Evolutionary conservation across 2,888 invertebrate species (phyloP).

Genomic region (Mythimna pallens): DNA sequence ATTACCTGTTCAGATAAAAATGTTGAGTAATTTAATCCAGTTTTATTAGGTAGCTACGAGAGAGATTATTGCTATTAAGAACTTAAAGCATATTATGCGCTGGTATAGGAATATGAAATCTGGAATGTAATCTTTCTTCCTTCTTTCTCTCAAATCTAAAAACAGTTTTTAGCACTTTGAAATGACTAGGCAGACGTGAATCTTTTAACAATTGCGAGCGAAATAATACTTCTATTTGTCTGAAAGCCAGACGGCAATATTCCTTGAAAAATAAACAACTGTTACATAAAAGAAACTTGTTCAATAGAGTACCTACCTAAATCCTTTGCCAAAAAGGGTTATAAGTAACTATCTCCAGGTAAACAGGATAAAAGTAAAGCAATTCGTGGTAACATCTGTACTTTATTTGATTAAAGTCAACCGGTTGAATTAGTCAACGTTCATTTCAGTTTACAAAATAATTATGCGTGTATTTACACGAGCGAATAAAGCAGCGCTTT

Average conservation of each 20-base stretch:
- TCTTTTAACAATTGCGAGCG: constrained; percentile 12
- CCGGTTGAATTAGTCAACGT: constrained; percentile 32
- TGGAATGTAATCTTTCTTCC: not conserved
- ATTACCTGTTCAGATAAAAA: constrained; percentile 24
- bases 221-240: constrained; percentile 30
- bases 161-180: constrained; percentile 10
- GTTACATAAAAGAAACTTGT: constrained; percentile 45
- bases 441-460: constrained; percentile 36
- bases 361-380: constrained; percentile 28
- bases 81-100: not conserved
- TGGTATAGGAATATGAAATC: not conserved
- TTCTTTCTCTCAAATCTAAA: not conserved
- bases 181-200: not conserved
- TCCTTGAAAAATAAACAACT: constrained; percentile 43
- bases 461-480: constrained; percentile 54
- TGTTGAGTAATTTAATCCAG: constrained; percentile 13
- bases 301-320: constrained; percentile 46
- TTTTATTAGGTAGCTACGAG: constrained; percentile 1
- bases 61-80: constrained; percentile 7
- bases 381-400: constrained; percentile 22
- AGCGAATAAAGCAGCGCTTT: constrained; percentile 63
- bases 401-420: constrained; percentile 32
- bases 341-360: constrained; percentile 12
- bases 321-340: constrained; percentile 39
- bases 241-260: constrained; percentile 27